These are phyloP conservation scores for Xestoiulus laeticollis DNA, from an alignment of 2,888 invertebrate genomes.

Conservation along the genomic window DNA sequence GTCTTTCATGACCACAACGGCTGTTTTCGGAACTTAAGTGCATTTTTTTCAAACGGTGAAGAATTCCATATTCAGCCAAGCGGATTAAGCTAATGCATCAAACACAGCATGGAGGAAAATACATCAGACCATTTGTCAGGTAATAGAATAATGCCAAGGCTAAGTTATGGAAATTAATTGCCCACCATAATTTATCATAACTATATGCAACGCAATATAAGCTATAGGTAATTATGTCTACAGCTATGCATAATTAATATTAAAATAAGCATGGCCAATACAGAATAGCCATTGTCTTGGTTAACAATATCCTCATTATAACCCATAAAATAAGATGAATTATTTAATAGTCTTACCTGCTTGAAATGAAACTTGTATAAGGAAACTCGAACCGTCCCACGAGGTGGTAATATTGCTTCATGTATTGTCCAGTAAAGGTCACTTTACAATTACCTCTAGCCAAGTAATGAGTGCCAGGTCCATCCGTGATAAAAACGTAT, in stretches of 20 bases:
- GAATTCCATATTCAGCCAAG: neutral
- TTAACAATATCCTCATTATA: too few relatives aligned
- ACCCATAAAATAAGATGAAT: neutral
- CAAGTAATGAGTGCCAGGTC: conserved; percentile 47
- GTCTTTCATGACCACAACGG: neutral
- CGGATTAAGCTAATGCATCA: conserved; percentile 6
- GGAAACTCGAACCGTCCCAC: conserved; percentile 11
- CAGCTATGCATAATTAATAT: neutral
- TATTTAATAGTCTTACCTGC: neutral
- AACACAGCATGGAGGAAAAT: neutral
- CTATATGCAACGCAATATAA: neutral
- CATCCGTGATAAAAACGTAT: conserved; percentile 47
- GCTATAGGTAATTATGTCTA: neutral
- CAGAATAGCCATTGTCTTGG: too few relatives aligned
- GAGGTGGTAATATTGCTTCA: conserved; percentile 22
- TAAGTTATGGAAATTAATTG: neutral
- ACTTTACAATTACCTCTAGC: conserved; percentile 42
- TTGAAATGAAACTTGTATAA: conserved; percentile 20
- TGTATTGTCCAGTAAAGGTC: neutral
- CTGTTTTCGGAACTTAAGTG: neutral
- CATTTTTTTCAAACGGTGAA: conserved; percentile 36
- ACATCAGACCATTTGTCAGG: too few relatives aligned
- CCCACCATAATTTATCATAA: too few relatives aligned
- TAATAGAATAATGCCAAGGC: neutral
- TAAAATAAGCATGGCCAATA: neutral